phyloP scores from a whole-genome alignment of 2,888 invertebrate species.

The Lithophane socia region DNA sequence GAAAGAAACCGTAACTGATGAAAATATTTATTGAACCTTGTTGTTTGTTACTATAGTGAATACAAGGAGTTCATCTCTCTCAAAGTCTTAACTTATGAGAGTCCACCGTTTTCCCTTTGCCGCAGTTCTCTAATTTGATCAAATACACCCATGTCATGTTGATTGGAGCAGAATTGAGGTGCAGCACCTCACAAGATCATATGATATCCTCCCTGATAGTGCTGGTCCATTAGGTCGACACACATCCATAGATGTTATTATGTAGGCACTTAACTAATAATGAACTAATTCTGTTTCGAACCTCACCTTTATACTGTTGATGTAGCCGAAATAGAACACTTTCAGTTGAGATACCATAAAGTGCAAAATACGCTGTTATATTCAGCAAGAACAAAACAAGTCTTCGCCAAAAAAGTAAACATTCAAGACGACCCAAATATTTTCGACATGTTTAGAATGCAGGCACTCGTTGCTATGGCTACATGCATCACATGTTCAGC shows the following conservation, averaged over 20 bases:
- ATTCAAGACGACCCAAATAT: not conserved
- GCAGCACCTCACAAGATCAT: not conserved
- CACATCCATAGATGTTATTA: not conserved
- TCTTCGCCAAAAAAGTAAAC: not conserved
- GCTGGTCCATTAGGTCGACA: not conserved
- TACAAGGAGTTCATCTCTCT: not conserved
- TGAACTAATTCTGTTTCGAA: not conserved
- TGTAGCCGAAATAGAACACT: constrained; percentile 9
- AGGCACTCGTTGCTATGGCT: not conserved
- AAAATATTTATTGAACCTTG: not conserved
- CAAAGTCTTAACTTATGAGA: too few relatives aligned
- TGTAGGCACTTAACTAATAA: not conserved
- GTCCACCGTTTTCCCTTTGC: not conserved
- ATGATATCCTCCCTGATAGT: too few relatives aligned
- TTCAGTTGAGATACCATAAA: not conserved
- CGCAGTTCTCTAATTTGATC: not conserved
- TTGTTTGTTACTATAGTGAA: not conserved
- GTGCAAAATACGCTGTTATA: not conserved
- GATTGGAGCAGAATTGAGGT: not conserved
- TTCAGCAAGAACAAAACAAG: not conserved
- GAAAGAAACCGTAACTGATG: not conserved
- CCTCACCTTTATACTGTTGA: not conserved
- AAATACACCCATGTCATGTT: too few relatives aligned
- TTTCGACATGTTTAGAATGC: not conserved
- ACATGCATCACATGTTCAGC: not conserved